Evolutionary conservation across 1,140 invertebrate genomes (phyloP).

Genomic region (Chionoecetes opilio): DNA sequence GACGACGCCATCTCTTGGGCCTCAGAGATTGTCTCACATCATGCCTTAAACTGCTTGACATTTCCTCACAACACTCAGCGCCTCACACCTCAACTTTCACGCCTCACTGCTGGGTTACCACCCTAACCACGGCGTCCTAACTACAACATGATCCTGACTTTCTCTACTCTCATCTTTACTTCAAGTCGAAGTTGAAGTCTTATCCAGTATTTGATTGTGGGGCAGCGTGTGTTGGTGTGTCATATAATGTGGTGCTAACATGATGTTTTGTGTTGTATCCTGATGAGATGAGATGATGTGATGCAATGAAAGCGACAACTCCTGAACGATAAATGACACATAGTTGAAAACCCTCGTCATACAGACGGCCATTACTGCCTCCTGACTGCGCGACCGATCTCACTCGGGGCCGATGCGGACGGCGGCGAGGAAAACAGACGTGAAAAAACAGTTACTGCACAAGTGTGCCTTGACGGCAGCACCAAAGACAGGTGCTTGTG

Average conservation of each 20-base stretch:
- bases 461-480: not conserved
- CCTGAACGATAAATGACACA: not conserved
- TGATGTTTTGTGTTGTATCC: not conserved
- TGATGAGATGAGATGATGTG: not conserved
- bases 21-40: constrained; percentile 19
- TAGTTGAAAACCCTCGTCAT: not conserved
- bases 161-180: not conserved
- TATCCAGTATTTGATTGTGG: not conserved
- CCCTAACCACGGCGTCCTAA: not conserved
- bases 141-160: not conserved
- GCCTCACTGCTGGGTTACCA: not conserved
- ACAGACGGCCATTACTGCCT: not conserved
- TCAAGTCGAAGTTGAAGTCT: not conserved
- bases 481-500: not conserved
- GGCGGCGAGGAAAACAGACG: too few species aligned
- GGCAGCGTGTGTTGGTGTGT: not conserved
- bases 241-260: not conserved
- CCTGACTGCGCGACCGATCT: not conserved
- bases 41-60: constrained; percentile 28
- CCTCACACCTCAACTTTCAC: not conserved
- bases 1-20: not conserved
- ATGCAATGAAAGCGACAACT: not conserved
- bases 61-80: constrained; percentile 2
- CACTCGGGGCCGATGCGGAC: not conserved
- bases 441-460: not conserved